A percentile compares a stretch with the other conserved stretches of the same genome.
These are phyloP conservation scores for Catostylus mosaicus DNA, from an alignment of 30 jellyfish, hydroid and myxozoan species.

Conservation along the genomic window DNA sequence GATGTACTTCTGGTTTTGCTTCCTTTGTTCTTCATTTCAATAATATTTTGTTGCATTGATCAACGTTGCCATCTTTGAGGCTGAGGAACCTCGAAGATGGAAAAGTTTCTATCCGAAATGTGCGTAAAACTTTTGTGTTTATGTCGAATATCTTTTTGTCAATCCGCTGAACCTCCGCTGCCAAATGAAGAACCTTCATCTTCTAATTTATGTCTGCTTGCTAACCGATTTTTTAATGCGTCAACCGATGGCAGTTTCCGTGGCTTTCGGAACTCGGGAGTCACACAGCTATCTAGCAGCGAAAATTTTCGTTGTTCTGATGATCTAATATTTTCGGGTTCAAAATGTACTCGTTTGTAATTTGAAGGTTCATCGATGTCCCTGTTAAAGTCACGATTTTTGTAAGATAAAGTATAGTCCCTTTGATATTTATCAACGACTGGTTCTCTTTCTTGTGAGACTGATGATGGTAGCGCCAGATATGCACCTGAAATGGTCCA, in stretches of 20 bases:
- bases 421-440: conserved; percentile 9
- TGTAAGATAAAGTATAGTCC: conserved; percentile 13
- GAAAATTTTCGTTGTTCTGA: conserved; percentile 27
- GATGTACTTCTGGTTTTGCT: too few relatives aligned
- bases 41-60: too few relatives aligned
- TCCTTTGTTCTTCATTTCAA: too few relatives aligned
- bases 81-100: too few relatives aligned
- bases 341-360: conserved; percentile 60
- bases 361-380: conserved; percentile 16
- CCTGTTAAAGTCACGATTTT: conserved; percentile 2
- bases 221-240: conserved; percentile 71
- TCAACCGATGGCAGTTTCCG: conserved; percentile 93
- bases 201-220: conserved; percentile 81
- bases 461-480: conserved; percentile 73
- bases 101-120: too few relatives aligned
- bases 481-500: conserved; percentile 90
- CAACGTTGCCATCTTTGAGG: too few relatives aligned
- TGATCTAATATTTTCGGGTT: conserved; percentile 44
- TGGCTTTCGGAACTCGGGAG: conserved; percentile 71
- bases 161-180: conserved; percentile 88
- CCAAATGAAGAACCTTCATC: conserved; percentile 98
- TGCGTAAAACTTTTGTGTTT: too few relatives aligned
- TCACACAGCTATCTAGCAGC: conserved; percentile 13
- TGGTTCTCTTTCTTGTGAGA: conserved; percentile 35
- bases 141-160: too few relatives aligned